Conservation (phyloP, 2,113 vertebrate species). For the Neodontobutis hainanensis region DNA sequence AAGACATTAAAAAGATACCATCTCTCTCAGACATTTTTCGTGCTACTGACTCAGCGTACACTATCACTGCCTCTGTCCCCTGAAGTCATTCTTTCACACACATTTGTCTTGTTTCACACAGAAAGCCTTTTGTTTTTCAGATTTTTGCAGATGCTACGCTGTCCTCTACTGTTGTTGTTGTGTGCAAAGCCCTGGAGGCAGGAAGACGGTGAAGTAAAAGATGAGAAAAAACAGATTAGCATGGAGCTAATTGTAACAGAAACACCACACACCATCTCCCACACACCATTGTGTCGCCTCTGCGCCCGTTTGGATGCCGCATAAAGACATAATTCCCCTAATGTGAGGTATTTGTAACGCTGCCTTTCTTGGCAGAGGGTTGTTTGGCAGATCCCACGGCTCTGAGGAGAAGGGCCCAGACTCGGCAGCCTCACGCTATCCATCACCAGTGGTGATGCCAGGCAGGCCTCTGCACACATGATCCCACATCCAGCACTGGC, state of each 20-base stretch:
- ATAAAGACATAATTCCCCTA: conserved; percentile 72
- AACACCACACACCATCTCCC: conserved; percentile 37
- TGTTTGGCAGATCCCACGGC: conserved; percentile 35
- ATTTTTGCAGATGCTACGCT: conserved; percentile 4
- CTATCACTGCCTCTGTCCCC: conserved; percentile 50
- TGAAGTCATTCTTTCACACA: conserved; percentile 39
- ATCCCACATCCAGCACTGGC: conserved; percentile 32
- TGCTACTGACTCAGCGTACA: conserved; percentile 1
- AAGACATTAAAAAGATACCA: conserved; percentile 28
- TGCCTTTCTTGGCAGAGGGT: conserved; percentile 57
- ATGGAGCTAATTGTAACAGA: conserved; percentile 59
- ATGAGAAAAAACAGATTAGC: conserved; percentile 50
- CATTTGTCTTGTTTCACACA: conserved; percentile 28
- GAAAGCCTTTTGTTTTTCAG: conserved; percentile 23
- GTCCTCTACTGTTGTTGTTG: conserved; percentile 28
- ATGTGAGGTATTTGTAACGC: conserved; percentile 72
- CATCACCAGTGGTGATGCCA: conserved; percentile 47
- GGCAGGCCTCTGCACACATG: conserved; percentile 34
- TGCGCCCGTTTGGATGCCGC: conserved; percentile 34
- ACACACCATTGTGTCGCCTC: conserved; percentile 48
- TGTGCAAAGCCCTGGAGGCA: conserved; percentile 30
- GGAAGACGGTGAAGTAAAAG: conserved; percentile 7
- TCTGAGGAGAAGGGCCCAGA: conserved; percentile 37
- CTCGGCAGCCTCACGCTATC: conserved; percentile 33
- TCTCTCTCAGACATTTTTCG: background rate